Evolutionary conservation across 2,113 vertebrate genomes (phyloP).

Genomic region (Chloropsis cyanopogon): DNA sequence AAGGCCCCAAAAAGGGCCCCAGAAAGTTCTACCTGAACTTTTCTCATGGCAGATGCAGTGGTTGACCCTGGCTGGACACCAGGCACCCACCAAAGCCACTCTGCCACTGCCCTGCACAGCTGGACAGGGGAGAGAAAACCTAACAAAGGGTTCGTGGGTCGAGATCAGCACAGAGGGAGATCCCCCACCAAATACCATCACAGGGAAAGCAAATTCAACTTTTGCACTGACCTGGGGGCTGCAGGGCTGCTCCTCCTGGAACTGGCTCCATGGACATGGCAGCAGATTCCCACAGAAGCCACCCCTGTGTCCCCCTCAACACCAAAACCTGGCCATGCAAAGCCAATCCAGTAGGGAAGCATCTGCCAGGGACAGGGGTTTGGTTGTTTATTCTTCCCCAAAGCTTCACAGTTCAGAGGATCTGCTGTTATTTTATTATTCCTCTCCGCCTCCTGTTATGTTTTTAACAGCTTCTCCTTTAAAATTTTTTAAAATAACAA

Average conservation of each 20-base stretch:
- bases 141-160: not conserved
- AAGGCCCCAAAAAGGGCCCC: not conserved
- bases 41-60: not conserved
- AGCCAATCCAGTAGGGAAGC: not conserved
- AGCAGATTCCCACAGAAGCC: not conserved
- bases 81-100: not conserved
- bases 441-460: not conserved
- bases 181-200: not conserved
- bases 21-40: too few species aligned
- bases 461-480: not conserved
- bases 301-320: not conserved
- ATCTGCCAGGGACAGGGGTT: not conserved
- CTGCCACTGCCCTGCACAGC: not conserved
- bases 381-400: not conserved
- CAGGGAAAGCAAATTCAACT: accelerated
- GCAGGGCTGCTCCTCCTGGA: not conserved
- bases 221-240: not conserved
- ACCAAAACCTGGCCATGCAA: not conserved
- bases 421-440: not conserved
- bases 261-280: not conserved
- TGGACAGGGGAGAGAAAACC: not conserved
- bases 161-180: not conserved
- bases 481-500: not conserved
- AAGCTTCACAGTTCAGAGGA: not conserved
- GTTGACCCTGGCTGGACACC: not conserved